Percentiles rank a stretch among this genome's conserved stretches.
Conservation (phyloP, 2,888 invertebrate species). For the Harpalus rubripes region DNA sequence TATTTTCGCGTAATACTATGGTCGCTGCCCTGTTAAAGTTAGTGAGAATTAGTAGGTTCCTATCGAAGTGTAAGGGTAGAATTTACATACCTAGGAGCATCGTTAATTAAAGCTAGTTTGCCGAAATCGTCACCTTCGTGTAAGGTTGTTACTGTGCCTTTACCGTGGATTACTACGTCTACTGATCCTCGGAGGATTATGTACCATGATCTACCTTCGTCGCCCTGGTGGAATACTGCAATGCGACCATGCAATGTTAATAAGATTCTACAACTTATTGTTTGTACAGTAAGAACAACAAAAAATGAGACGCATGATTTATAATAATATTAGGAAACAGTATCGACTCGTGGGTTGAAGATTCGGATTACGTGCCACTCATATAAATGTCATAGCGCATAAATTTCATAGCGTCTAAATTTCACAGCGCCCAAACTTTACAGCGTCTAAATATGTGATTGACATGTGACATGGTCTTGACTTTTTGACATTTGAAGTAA, state of each 20-base stretch:
- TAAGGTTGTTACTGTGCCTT: constrained; percentile 89
- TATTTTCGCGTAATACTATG: constrained; percentile 88
- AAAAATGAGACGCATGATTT: too few species aligned
- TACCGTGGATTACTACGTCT: constrained; percentile 90
- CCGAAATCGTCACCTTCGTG: constrained; percentile 94
- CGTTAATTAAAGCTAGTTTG: constrained; percentile 90
- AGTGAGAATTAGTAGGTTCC: background rate
- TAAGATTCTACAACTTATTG: background rate
- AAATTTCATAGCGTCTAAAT: too few species aligned
- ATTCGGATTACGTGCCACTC: too few species aligned
- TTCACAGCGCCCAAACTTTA: too few species aligned
- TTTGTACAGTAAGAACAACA: too few species aligned
- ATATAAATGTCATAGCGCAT: too few species aligned
- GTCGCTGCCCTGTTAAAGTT: constrained; percentile 84
- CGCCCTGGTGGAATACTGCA: constrained; percentile 90
- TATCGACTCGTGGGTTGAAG: too few species aligned
- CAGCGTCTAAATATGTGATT: too few species aligned
- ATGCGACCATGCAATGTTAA: constrained; percentile 17
- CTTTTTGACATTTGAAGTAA: too few species aligned
- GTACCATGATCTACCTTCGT: constrained; percentile 92
- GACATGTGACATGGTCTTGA: too few species aligned
- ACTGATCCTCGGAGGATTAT: constrained; percentile 90
- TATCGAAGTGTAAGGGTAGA: background rate
- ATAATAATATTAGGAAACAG: too few species aligned
- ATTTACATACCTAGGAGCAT: constrained; percentile 85